A percentile compares a stretch with the other conserved stretches of the same genome.
These are phyloP conservation scores for Drosophila funebris DNA, from an alignment of 1,140 invertebrate genomes.

Conservation along the genomic window DNA sequence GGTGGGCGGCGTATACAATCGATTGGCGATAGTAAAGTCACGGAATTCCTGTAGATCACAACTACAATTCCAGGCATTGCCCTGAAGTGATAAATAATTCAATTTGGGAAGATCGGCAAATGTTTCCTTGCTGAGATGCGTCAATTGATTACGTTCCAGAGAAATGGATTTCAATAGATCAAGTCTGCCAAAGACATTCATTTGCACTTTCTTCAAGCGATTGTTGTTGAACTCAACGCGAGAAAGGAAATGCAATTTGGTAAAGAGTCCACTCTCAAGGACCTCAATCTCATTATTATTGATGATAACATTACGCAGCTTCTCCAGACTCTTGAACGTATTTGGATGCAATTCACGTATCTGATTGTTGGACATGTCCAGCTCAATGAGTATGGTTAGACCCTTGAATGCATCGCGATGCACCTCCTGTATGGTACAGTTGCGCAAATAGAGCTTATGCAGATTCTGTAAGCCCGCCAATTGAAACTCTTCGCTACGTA, in stretches of 20 bases:
- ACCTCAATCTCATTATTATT: conserved; percentile 89
- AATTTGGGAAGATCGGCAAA: conserved; percentile 87
- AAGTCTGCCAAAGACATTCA: conserved; percentile 87
- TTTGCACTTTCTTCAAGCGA: conserved; percentile 87
- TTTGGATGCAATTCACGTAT: conserved; percentile 88
- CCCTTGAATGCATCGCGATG: conserved; percentile 90
- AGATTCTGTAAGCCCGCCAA: conserved; percentile 89
- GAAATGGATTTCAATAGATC: conserved; percentile 88
- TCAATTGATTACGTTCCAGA: conserved; percentile 90
- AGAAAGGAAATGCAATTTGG: conserved; percentile 89
- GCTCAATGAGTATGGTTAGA: conserved; percentile 91
- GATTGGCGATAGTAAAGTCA: conserved; percentile 89
- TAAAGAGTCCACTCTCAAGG: conserved; percentile 90
- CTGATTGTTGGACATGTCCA: conserved; percentile 92
- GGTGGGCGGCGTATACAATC: conserved; percentile 89
- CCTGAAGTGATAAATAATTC: conserved; percentile 89
- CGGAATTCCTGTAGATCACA: conserved; percentile 92
- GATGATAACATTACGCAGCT: conserved; percentile 88
- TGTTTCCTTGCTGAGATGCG: conserved; percentile 86
- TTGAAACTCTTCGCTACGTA: conserved; percentile 89
- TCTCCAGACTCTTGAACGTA: conserved; percentile 88
- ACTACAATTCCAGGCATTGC: conserved; percentile 95
- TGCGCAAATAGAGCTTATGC: conserved; percentile 90
- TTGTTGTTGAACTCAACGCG: conserved; percentile 91
- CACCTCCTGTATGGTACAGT: conserved; percentile 89